A percentile compares a stretch with the other conserved stretches of the same genome.
Conservation (phyloP, 2,113 vertebrate species). For the Argyrosomus japonicus region DNA sequence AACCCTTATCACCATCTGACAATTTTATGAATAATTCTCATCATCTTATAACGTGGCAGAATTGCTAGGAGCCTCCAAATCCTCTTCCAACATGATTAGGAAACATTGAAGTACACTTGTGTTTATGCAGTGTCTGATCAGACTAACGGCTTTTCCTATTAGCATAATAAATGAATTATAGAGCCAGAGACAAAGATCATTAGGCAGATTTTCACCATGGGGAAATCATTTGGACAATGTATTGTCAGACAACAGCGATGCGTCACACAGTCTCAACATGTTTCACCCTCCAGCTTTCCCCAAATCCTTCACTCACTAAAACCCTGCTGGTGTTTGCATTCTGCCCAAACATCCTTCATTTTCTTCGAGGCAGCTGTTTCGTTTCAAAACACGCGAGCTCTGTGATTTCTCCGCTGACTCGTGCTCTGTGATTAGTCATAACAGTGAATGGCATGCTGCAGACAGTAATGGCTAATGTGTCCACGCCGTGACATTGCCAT, state of each 20-base stretch:
- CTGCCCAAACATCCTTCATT: constrained; percentile 15
- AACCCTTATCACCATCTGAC: constrained; percentile 58
- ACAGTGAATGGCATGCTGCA: constrained; percentile 40
- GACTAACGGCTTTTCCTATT: constrained; percentile 64
- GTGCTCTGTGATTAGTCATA: constrained; percentile 59
- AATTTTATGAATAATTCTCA: constrained; percentile 60
- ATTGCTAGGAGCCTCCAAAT: constrained; percentile 46
- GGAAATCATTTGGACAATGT: constrained; percentile 69
- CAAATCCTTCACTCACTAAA: constrained; percentile 15
- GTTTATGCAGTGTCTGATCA: constrained; percentile 61
- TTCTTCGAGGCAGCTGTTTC: constrained; percentile 6
- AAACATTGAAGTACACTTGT: constrained; percentile 50
- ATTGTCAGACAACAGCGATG: constrained; percentile 47
- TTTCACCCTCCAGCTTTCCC: constrained; percentile 16
- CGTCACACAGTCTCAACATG: constrained; percentile 26
- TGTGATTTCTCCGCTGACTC: constrained; percentile 8
- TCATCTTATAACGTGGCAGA: constrained; percentile 37
- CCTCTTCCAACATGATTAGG: constrained; percentile 54
- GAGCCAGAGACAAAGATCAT: constrained; percentile 67
- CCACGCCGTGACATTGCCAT: neutral
- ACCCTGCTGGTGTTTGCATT: constrained; percentile 24
- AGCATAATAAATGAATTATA: constrained; percentile 70
- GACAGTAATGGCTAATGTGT: constrained; percentile 3
- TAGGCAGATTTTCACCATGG: constrained; percentile 59
- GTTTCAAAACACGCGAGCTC: neutral